Percentiles rank a stretch among this genome's conserved stretches.
phyloP scores from a whole-genome alignment of 2,797 vertebrate genomes.

The Antennarius maculatus region DNA sequence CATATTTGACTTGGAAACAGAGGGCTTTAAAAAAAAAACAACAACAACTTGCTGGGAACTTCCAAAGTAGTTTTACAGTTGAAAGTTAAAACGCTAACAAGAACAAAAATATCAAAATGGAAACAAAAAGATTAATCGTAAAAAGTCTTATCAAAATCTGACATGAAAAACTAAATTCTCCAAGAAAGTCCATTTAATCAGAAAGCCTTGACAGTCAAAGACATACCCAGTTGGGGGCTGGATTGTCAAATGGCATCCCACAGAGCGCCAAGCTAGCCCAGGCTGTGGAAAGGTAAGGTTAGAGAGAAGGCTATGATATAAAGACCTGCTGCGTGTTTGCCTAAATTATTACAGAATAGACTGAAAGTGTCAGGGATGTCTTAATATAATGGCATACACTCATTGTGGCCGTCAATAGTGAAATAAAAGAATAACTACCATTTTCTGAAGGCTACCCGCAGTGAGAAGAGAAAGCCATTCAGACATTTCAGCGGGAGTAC shows the following conservation, averaged over 20 bases:
- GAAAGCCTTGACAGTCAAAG: slow-evolving; percentile 87
- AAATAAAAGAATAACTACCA: slow-evolving; percentile 70
- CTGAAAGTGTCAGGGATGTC: slow-evolving; percentile 67
- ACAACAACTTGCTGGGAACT: neutral
- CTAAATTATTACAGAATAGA: slow-evolving; percentile 69
- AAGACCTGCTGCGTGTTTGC: slow-evolving; percentile 59
- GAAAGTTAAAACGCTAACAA: neutral
- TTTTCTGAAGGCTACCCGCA: slow-evolving; percentile 80
- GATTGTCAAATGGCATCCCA: slow-evolving; percentile 90
- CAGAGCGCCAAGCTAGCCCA: slow-evolving; percentile 82
- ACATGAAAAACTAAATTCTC: slow-evolving; percentile 75
- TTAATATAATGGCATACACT: slow-evolving; percentile 68
- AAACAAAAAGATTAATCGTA: neutral
- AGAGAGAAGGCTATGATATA: slow-evolving; percentile 70
- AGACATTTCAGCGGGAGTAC: slow-evolving; percentile 65
- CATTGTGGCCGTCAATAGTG: slow-evolving; percentile 50
- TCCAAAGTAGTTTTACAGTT: neutral
- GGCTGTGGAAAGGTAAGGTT: slow-evolving; percentile 73
- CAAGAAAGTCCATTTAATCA: slow-evolving; percentile 88
- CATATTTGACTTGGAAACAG: neutral
- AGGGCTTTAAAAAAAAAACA: neutral
- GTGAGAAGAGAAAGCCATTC: slow-evolving; percentile 76
- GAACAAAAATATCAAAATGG: neutral
- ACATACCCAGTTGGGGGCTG: slow-evolving; percentile 86
- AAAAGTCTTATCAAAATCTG: neutral